phyloP scores from a whole-genome alignment of 2,797 vertebrate species.

The Myotis findleyi region DNA sequence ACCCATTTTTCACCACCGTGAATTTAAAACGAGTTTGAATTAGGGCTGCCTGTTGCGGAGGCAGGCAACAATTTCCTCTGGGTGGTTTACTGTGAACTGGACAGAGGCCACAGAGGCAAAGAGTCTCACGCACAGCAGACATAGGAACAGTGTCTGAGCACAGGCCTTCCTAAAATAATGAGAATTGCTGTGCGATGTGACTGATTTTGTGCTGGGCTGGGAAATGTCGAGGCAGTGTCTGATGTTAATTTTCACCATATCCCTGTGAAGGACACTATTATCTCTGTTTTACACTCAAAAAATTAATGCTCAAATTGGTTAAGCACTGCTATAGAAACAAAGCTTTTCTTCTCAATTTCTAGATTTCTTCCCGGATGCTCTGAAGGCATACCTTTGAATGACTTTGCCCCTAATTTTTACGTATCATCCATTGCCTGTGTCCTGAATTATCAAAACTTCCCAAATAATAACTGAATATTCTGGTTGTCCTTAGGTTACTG shows the following conservation, averaged over 20 bases:
- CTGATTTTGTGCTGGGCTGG: not conserved
- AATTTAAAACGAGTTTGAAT: slow-evolving; percentile 86
- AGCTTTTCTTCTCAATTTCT: not conserved
- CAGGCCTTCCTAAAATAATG: not conserved
- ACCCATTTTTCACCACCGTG: slow-evolving; percentile 88
- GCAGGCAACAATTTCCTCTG: slow-evolving; percentile 66
- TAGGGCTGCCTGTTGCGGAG: slow-evolving; percentile 71
- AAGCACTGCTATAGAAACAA: not conserved
- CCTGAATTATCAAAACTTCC: not conserved
- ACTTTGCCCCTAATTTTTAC: not conserved
- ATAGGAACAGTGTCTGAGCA: too few species aligned
- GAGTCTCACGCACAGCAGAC: accelerated
- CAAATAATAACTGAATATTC: not conserved
- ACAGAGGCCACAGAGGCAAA: slow-evolving; percentile 8
- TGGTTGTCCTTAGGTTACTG: not conserved
- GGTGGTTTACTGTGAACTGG: slow-evolving; percentile 38
- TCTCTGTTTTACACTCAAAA: not conserved
- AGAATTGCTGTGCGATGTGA: not conserved
- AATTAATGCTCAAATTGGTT: not conserved
- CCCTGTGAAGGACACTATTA: not conserved
- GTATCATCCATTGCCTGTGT: not conserved
- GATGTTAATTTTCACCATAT: not conserved
- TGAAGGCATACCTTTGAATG: not conserved
- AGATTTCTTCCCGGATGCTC: not conserved
- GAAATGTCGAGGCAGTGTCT: not conserved